Evolutionary conservation across 2,797 vertebrate genomes (phyloP), one percentile per base, ranked within the genome.

Genomic region (Malacoraja senta): DNA sequence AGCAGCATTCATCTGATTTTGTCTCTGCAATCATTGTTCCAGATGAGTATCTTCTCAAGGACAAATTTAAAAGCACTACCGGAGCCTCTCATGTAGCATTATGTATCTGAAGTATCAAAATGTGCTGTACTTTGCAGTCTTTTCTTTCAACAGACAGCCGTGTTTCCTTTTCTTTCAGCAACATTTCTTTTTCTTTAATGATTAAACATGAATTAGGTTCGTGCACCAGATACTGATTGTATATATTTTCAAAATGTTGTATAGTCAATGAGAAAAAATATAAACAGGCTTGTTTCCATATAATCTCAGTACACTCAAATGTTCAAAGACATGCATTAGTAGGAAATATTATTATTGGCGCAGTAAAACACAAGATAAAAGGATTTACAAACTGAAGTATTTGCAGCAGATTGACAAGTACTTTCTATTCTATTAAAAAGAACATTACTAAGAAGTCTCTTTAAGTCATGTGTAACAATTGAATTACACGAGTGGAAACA

Each of bases 41-140:
- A 94, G 93, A 95, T 94, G 68, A 95, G 35, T 6, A 0, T 95
- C 94, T 95, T 95, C 91, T 94, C 93, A 95, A 38, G 38, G 94
- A 95, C 90, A 94, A 94, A 95, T 95, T 94, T 95, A 95, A 96
- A 96, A 96, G 84, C 94, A 94, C 78, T 95, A 95, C 38, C 90
- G 76, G 68, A 92, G 38, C 90, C 90, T 92, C 90, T 92, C 90
- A 95, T 94, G 81, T 32, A 93, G 88, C 93, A 95, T 95, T 95
- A 94, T 95, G 83, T 94, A 4, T 94, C 95, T 95, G 94, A 95
- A 95, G 94, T 95, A 93, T 93, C 61, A 91, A 80, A 94, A 94
- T 94, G 94, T 63, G 63, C 2, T 72, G 80, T 74, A 92, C 38
- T n/a, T 71, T 92, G 71, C 90, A 76, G 65, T 26, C 90, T 71